Conservation (phyloP, 2,113 vertebrate genomes). For the Brachionichthys hirsutus region DNA sequence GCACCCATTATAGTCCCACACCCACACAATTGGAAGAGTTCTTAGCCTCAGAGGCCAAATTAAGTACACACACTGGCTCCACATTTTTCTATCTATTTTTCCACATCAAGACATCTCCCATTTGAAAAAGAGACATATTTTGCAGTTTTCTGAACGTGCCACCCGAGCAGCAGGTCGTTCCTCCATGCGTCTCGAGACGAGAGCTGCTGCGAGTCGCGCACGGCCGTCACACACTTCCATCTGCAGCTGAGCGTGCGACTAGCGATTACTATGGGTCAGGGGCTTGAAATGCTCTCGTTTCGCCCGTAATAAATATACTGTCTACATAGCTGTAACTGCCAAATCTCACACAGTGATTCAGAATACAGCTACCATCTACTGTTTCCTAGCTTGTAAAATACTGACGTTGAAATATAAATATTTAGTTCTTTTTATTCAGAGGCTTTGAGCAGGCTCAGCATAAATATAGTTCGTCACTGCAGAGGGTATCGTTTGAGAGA, state of each 20-base stretch:
- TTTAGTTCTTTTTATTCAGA: conserved; percentile 82
- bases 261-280: conserved; percentile 15
- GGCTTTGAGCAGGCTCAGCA: conserved; percentile 95
- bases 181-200: conserved; percentile 55
- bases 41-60: conserved; percentile 44
- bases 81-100: conserved; percentile 69
- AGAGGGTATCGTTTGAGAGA: conserved; percentile 82
- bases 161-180: conserved; percentile 46
- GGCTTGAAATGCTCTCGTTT: conserved; percentile 55
- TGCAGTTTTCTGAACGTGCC: conserved; percentile 62
- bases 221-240: conserved; percentile 60
- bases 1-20: conserved; percentile 41
- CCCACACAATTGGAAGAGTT: conserved; percentile 55
- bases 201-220: conserved; percentile 68
- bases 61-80: conserved; percentile 63
- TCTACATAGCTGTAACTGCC: conserved; percentile 83
- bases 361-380: conserved; percentile 79
- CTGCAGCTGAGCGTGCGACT: conserved; percentile 49
- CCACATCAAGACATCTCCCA: conserved; percentile 64
- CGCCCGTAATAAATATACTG: conserved; percentile 72
- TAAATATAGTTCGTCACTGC: conserved; percentile 84
- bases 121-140: conserved; percentile 56
- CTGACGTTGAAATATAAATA: conserved; percentile 75
- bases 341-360: conserved; percentile 75
- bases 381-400: conserved; percentile 83